Evolutionary conservation across 2,888 invertebrate species (phyloP).

Genomic region (Physocephala rufipes): DNA sequence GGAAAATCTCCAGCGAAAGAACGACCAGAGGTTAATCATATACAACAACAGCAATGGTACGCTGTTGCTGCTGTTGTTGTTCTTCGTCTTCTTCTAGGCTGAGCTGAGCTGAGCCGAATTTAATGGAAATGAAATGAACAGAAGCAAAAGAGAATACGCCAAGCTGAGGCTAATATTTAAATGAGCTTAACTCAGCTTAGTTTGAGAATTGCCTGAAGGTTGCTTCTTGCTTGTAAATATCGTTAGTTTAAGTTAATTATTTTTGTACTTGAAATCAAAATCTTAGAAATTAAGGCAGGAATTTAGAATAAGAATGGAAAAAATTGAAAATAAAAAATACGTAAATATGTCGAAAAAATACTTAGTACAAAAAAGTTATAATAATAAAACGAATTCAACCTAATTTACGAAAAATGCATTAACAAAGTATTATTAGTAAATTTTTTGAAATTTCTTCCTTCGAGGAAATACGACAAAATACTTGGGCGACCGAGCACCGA

Average conservation of each 20-base stretch:
- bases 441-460: too few species aligned
- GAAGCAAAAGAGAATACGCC: too few species aligned
- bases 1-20: too few species aligned
- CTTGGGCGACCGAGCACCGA: too few species aligned
- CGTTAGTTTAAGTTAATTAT: slow-evolving; percentile 45
- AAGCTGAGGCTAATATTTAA: slow-evolving; percentile 6
- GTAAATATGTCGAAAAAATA: slow-evolving; percentile 18
- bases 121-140: neutral
- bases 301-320: too few species aligned
- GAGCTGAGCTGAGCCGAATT: slow-evolving; percentile 5
- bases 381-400: too few species aligned
- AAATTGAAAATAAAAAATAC: slow-evolving; percentile 21
- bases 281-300: slow-evolving; percentile 34
- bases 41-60: neutral
- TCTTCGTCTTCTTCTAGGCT: neutral
- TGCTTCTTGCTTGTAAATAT: slow-evolving; percentile 25
- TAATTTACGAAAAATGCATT: too few species aligned
- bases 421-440: too few species aligned
- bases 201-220: too few species aligned
- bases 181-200: neutral
- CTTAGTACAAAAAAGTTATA: neutral
- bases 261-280: slow-evolving; percentile 47
- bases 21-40: too few species aligned
- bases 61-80: slow-evolving; percentile 6
- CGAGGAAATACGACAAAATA: too few species aligned